phyloP scores from a whole-genome alignment of 30 jellyfish, hydroid and myxozoan species.

The Haliclystus octoradiatus region DNA sequence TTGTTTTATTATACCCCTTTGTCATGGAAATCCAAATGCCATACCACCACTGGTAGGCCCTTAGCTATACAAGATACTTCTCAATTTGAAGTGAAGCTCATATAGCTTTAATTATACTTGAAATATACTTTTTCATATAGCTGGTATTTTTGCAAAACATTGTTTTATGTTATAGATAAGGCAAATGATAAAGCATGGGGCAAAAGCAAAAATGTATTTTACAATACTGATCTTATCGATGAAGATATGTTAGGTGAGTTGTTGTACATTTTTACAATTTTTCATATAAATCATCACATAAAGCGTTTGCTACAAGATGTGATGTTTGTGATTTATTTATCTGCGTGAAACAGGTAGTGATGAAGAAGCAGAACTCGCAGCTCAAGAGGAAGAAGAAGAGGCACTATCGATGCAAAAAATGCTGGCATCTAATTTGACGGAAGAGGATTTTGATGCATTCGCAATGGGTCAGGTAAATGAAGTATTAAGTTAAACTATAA shows the following conservation, averaged over 20 bases:
- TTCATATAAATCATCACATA: too few species aligned
- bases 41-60: too few species aligned
- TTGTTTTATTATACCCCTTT: too few species aligned
- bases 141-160: too few species aligned
- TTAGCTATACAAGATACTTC: too few species aligned
- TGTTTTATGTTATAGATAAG: slow-evolving; percentile 17
- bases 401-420: slow-evolving; percentile 77
- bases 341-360: slow-evolving; percentile 73
- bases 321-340: too few species aligned
- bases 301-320: too few species aligned
- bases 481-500: not conserved
- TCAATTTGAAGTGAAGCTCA: too few species aligned
- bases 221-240: slow-evolving; percentile 68
- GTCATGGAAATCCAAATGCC: too few species aligned
- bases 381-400: slow-evolving; percentile 90
- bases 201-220: slow-evolving; percentile 57
- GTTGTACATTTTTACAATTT: not conserved
- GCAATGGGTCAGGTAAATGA: not conserved
- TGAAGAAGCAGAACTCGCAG: slow-evolving; percentile 93
- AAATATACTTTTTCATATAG: too few species aligned
- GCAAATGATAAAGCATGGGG: slow-evolving; percentile 97
- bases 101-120: too few species aligned
- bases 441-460: slow-evolving; percentile 57
- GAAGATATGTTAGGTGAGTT: slow-evolving; percentile 60
- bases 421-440: slow-evolving; percentile 62